These are phyloP conservation scores for Dasypus novemcinctus DNA, from an alignment of 2,113 vertebrate genomes.

Conservation along the genomic window DNA sequence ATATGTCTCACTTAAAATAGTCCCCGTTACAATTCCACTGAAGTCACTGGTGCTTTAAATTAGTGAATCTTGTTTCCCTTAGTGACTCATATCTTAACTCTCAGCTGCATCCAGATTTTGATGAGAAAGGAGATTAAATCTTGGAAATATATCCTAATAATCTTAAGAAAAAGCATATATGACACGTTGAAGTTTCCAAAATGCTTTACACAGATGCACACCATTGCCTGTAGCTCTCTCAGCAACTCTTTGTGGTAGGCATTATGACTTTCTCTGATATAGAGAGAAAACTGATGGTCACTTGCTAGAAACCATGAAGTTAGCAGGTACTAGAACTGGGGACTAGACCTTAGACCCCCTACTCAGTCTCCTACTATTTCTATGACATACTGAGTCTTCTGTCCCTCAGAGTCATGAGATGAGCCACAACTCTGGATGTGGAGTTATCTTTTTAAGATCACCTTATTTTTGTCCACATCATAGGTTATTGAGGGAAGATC, in stretches of 20 bases:
- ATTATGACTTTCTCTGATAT: not conserved
- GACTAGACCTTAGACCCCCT: not conserved
- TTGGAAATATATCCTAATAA: not conserved
- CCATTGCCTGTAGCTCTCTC: not conserved
- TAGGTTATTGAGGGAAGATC: not conserved
- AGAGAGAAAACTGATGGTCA: not conserved
- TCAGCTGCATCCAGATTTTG: not conserved
- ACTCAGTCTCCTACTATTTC: not conserved
- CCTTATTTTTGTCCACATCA: not conserved
- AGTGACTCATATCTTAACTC: not conserved
- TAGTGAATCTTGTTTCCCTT: not conserved
- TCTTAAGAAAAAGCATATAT: not conserved
- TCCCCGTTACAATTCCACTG: not conserved
- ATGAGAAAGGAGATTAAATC: not conserved
- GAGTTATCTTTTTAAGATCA: not conserved
- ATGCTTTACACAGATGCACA: not conserved
- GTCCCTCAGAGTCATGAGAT: not conserved
- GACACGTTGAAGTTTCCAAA: not conserved
- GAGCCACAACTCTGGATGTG: not conserved
- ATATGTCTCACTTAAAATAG: not conserved
- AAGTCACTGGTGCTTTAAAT: not conserved
- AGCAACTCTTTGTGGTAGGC: not conserved
- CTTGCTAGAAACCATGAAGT: not conserved
- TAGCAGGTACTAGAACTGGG: not conserved
- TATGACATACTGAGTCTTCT: not conserved